Evolutionary conservation across 2,797 vertebrate species (phyloP).

Genomic region (Oryzias dopingdopingensis): DNA sequence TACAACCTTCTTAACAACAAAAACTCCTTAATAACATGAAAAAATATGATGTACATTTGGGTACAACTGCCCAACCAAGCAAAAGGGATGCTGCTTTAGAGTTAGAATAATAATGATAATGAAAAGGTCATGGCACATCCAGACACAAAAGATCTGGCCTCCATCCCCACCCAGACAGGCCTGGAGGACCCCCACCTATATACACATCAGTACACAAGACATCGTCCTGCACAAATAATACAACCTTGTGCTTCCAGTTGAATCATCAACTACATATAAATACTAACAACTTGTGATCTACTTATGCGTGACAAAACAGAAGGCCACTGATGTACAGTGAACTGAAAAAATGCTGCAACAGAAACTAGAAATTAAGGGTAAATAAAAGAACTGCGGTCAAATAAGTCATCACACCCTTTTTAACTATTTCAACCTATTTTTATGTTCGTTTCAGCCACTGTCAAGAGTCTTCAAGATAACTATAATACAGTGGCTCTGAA

Average conservation of each 20-base stretch:
- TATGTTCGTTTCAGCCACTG: too few species aligned
- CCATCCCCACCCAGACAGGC: constrained; percentile 24
- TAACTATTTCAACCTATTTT: too few species aligned
- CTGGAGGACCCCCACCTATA: constrained; percentile 25
- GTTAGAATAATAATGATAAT: constrained; percentile 17
- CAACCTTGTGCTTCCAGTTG: background rate
- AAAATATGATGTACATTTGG: constrained; percentile 26
- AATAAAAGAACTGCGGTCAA: background rate
- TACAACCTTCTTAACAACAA: constrained; percentile 32
- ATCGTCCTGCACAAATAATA: background rate
- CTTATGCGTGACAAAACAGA: background rate
- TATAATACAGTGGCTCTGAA: too few species aligned
- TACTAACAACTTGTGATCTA: background rate
- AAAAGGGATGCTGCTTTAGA: constrained; percentile 26
- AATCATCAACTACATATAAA: background rate
- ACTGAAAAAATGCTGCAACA: too few species aligned
- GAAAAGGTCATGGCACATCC: constrained; percentile 41
- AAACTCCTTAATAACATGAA: constrained; percentile 31
- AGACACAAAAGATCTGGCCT: constrained; percentile 38
- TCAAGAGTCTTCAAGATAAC: too few species aligned
- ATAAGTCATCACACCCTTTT: too few species aligned
- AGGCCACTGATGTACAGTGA: background rate
- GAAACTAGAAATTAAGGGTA: background rate
- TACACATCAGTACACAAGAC: background rate
- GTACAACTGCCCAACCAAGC: constrained; percentile 26